Evolutionary conservation across 2,113 vertebrate species (phyloP), one percentile per base, ranked within the genome.

Genomic region (Corapipo altera): DNA sequence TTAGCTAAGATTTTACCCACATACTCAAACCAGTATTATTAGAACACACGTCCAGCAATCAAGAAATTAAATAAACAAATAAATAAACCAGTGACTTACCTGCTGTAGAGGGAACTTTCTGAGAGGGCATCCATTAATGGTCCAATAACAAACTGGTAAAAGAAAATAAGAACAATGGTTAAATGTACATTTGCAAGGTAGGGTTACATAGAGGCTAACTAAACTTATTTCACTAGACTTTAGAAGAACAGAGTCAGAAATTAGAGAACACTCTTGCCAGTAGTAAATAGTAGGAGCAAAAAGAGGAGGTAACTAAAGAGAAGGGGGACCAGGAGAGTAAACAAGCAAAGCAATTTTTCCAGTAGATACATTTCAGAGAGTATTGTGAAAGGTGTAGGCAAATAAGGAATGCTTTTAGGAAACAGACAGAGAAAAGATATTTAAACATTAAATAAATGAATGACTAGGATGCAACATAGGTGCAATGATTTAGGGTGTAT

Each of bases 91-190:
- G 48, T 28, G 4, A 16, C 87, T 98, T 95, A 99, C 99, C 98
- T 99, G 96, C 98, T 96, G 87, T 99, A 99, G 11, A 99, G 98
- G 15, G 98, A 98, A 43, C 98, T 98, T 98, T 99, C 99, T 54
- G 99, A 98, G 52, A 99, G 97, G 32, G 98, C 98, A 91, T 99
- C 98, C 98, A 99, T 98, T 85, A 99, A 97, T 0, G 99, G 98
- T 44, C 99, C 99, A 37, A 98, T 96, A 43, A 99, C 90, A 95
- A 99, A 99, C 99, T 98, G 66, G 64, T 87, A 76, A 84, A 95
- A 93, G 12, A 13, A 79, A 66, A 89, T 12, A 59, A 41, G 26
- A 88, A 71, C 26, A 83, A 51, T 3, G 3, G 21, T 16, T 28
- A 67, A 75, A 88, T 11, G 33, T 27, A 67, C 10, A 24, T 24